Evolutionary conservation across 2,113 vertebrate genomes (phyloP).

Genomic region (Machaerirhynchus nigripectus): DNA sequence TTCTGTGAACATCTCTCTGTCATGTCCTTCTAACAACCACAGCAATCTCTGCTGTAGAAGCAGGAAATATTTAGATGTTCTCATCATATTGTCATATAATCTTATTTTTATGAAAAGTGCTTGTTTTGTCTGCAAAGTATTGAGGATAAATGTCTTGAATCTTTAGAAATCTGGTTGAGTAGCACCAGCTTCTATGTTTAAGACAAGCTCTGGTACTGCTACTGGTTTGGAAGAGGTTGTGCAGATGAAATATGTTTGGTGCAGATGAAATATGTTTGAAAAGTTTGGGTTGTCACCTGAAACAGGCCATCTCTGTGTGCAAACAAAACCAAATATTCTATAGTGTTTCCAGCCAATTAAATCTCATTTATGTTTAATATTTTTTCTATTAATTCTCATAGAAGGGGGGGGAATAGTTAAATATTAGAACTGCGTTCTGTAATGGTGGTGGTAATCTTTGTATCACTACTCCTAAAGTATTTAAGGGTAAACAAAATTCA

Average conservation of each 20-base stretch:
- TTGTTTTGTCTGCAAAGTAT: neutral
- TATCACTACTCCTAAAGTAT: neutral
- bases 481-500: neutral
- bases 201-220: neutral
- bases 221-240: neutral
- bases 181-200: neutral
- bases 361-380: neutral
- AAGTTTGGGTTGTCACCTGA: neutral
- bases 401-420: neutral
- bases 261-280: neutral
- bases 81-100: neutral
- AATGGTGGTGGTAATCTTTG: neutral
- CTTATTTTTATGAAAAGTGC: neutral
- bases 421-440: neutral
- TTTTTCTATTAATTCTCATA: neutral
- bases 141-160: neutral
- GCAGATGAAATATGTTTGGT: neutral
- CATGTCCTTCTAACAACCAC: neutral
- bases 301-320: neutral
- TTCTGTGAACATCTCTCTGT: neutral
- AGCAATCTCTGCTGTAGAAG: neutral
- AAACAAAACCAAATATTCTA: neutral
- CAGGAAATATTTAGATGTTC: neutral
- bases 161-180: neutral
- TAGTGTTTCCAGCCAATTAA: neutral